phyloP scores from a whole-genome alignment of 2,888 invertebrate genomes.

The Colletes collaris region DNA sequence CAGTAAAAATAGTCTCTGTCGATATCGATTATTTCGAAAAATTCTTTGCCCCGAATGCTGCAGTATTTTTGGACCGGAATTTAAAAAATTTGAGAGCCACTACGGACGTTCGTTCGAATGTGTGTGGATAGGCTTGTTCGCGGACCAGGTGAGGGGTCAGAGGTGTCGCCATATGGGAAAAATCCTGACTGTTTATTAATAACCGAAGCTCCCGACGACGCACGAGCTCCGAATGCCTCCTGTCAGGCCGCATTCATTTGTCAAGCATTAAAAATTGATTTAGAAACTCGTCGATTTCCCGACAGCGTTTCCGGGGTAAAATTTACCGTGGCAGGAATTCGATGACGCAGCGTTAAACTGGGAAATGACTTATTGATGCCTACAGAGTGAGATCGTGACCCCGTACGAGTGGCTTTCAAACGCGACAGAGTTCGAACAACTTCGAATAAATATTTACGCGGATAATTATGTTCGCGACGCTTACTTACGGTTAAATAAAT shows the following conservation, averaged over 20 bases:
- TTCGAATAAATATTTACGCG: too few relatives aligned
- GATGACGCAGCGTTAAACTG: too few relatives aligned
- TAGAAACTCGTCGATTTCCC: neutral
- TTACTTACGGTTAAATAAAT: too few relatives aligned
- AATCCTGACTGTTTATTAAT: slow-evolving; percentile 46
- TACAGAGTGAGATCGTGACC: too few relatives aligned
- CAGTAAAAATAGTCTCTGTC: too few relatives aligned
- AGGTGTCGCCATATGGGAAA: slow-evolving; percentile 47
- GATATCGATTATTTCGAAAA: too few relatives aligned
- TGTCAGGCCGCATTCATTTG: slow-evolving; percentile 11
- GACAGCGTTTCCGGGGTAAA: neutral
- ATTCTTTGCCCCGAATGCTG: too few relatives aligned
- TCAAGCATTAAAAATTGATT: slow-evolving; percentile 26
- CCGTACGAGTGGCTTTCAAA: too few relatives aligned
- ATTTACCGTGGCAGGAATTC: neutral
- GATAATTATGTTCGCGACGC: too few relatives aligned
- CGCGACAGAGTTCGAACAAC: too few relatives aligned
- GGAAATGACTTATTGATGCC: too few relatives aligned
- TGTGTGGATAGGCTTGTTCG: slow-evolving; percentile 33
- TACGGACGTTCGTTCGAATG: slow-evolving; percentile 25
- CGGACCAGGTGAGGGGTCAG: slow-evolving; percentile 44
- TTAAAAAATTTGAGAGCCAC: slow-evolving; percentile 26
- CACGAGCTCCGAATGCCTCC: neutral
- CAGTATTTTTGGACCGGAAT: too few relatives aligned
- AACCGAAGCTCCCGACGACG: slow-evolving; percentile 3